Evolutionary conservation across 2,797 vertebrate genomes (phyloP).

Genomic region (Tauraco hartlaubi): DNA sequence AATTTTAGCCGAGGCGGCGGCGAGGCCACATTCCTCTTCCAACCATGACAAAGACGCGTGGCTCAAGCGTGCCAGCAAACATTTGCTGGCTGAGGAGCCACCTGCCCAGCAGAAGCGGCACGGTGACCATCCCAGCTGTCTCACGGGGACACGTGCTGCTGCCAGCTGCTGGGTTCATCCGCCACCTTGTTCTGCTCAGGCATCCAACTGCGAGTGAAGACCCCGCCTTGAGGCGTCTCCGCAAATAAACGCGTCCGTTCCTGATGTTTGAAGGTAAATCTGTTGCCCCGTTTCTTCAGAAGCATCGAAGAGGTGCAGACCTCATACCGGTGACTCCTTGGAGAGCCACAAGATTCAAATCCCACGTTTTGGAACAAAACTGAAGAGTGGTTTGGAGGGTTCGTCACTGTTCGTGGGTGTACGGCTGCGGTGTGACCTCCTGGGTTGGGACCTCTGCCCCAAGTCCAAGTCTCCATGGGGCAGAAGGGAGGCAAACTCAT

Average conservation of each 20-base stretch:
- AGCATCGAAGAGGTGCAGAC: not conserved
- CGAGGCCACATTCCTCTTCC: not conserved
- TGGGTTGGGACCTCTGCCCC: not conserved
- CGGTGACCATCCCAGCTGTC: not conserved
- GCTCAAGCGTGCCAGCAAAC: not conserved
- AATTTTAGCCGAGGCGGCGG: not conserved
- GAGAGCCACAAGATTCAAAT: not conserved
- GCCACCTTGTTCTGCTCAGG: not conserved
- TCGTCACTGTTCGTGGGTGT: accelerated
- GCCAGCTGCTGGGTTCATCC: not conserved
- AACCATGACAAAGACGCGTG: not conserved
- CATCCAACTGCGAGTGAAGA: not conserved
- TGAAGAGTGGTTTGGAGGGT: not conserved
- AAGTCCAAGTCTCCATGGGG: not conserved
- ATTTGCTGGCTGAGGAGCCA: not conserved
- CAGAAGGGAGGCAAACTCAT: not conserved
- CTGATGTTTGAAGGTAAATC: not conserved
- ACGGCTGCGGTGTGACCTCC: not conserved
- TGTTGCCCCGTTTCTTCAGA: not conserved
- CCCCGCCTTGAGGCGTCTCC: not conserved
- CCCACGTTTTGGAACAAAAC: accelerated
- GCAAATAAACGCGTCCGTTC: not conserved
- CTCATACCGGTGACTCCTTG: not conserved
- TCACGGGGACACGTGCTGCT: not conserved
- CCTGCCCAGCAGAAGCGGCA: not conserved